Percentiles rank a stretch among this genome's conserved stretches.
These are phyloP conservation scores for Sinonovacula constricta DNA, from an alignment of 1,140 invertebrate genomes.

Conservation along the genomic window DNA sequence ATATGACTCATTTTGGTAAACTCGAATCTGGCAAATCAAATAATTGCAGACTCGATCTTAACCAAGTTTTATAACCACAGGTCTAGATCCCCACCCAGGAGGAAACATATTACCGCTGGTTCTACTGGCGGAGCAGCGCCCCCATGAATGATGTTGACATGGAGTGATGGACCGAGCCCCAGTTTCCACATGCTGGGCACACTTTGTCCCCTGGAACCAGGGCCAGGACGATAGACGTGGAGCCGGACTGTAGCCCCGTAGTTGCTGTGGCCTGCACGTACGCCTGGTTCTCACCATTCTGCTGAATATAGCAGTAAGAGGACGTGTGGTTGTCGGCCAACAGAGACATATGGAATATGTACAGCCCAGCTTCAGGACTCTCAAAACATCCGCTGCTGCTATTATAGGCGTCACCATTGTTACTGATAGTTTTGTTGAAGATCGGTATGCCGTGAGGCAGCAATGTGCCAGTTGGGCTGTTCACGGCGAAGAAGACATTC, in stretches of 20 bases:
- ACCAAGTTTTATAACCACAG: too few relatives aligned
- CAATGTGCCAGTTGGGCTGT: background rate
- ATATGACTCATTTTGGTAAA: too few relatives aligned
- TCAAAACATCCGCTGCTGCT: background rate
- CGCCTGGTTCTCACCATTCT: background rate
- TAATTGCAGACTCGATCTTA: too few relatives aligned
- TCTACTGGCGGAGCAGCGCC: background rate
- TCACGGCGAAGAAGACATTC: background rate
- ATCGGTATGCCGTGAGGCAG: background rate
- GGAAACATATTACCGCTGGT: too few relatives aligned
- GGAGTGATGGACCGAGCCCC: background rate
- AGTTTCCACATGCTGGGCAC: background rate
- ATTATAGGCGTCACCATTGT: background rate
- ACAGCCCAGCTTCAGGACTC: background rate
- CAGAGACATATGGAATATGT: background rate
- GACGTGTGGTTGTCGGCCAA: background rate
- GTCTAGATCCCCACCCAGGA: too few relatives aligned
- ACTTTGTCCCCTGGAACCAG: background rate
- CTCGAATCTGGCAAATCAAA: too few relatives aligned
- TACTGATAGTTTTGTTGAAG: background rate
- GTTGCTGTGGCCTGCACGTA: background rate
- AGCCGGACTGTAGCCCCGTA: background rate
- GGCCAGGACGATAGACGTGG: background rate
- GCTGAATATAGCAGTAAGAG: background rate
- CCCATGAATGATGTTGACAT: background rate